Conservation (phyloP, 2,797 vertebrate species). For the Spinibarbus caldwelli region DNA sequence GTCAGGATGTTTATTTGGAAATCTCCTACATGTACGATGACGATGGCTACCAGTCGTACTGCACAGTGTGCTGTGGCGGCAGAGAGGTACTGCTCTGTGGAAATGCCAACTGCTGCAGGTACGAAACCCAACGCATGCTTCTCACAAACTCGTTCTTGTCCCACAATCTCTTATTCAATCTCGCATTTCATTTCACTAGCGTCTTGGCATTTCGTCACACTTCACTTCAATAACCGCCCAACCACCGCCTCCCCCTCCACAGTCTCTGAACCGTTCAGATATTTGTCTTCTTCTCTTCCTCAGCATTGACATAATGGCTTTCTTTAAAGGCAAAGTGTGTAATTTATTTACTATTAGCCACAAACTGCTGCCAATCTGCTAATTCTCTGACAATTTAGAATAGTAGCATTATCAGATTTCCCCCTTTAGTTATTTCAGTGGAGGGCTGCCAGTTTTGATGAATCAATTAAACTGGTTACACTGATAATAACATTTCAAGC, state of each 20-base stretch:
- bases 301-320: not conserved
- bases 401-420: not conserved
- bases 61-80: slow-evolving; percentile 91
- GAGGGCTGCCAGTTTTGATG: not conserved
- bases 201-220: not conserved
- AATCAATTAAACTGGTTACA: not conserved
- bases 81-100: slow-evolving; percentile 92
- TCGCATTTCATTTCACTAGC: not conserved
- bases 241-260: no score
- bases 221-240: not conserved
- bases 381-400: not conserved
- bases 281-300: not conserved
- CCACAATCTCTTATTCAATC: slow-evolving; percentile 1
- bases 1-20: slow-evolving; percentile 92
- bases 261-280: not conserved
- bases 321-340: not conserved
- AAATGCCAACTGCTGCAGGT: slow-evolving; percentile 93
- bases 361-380: not conserved
- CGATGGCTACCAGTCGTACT: slow-evolving; percentile 96
- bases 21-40: slow-evolving; percentile 98
- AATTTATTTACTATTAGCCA: not conserved
- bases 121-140: not conserved
- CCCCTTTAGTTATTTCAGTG: not conserved
- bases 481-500: not conserved
- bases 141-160: slow-evolving; percentile 11